These are phyloP conservation scores for Picus viridis DNA, from an alignment of 2,797 vertebrate species.

Conservation along the genomic window DNA sequence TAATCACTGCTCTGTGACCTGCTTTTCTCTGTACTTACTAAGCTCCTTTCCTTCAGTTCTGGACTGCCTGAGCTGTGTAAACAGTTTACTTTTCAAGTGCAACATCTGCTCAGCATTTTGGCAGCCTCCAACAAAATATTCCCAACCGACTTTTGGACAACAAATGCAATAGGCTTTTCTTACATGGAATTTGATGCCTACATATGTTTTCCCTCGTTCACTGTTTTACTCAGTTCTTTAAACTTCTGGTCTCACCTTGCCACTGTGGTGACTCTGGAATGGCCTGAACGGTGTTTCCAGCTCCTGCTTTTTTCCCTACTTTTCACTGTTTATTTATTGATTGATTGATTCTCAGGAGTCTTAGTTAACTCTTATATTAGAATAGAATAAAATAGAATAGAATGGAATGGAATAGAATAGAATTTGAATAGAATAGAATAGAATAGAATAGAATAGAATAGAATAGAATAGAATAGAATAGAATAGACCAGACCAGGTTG, in stretches of 20 bases:
- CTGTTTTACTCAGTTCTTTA: neutral
- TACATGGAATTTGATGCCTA: conserved; percentile 4
- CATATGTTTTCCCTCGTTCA: neutral
- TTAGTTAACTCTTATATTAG: neutral
- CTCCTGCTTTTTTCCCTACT: neutral
- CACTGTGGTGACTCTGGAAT: neutral
- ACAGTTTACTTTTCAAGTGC: conserved; percentile 51
- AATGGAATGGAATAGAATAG: too few species aligned
- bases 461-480: too few species aligned
- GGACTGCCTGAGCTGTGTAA: conserved; percentile 10
- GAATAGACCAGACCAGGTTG: too few species aligned
- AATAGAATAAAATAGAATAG: too few species aligned
- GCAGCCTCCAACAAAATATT: conserved; percentile 9
- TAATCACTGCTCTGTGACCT: conserved; percentile 68
- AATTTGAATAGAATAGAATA: too few species aligned
- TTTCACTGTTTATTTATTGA: neutral
- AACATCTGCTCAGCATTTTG: conserved; percentile 37
- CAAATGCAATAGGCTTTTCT: neutral
- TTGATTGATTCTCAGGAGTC: neutral
- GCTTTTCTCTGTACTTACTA: conserved; percentile 13
- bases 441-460: too few species aligned
- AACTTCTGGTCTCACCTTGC: conserved; percentile 4
- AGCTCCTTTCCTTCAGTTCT: conserved; percentile 15
- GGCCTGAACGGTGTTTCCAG: neutral
- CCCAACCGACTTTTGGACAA: conserved; percentile 2